These are phyloP conservation scores for Ophion slaviceki DNA, from an alignment of 2,888 invertebrate species.

Conservation along the genomic window DNA sequence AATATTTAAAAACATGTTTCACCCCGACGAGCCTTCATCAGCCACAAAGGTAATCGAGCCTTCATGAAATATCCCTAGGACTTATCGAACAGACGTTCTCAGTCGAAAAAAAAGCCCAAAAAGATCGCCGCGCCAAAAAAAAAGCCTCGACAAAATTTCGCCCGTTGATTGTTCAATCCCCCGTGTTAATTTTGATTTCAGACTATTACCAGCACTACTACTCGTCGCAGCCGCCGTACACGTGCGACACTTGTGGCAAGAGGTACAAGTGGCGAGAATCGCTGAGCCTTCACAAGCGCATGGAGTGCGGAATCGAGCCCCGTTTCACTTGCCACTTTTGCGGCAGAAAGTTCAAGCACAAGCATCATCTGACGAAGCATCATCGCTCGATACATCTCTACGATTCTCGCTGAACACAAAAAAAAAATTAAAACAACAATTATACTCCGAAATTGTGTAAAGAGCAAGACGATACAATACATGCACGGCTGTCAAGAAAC, in stretches of 20 bases:
- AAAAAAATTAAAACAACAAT: not conserved
- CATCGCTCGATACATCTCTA: slow-evolving; percentile 69
- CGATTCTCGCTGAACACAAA: slow-evolving; percentile 48
- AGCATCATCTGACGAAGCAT: slow-evolving; percentile 78
- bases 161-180: slow-evolving; percentile 30
- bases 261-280: slow-evolving; percentile 78
- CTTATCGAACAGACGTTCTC: not conserved
- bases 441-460: not conserved
- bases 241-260: slow-evolving; percentile 78
- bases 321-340: slow-evolving; percentile 79
- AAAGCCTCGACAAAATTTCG: not conserved
- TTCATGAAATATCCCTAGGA: not conserved
- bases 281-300: slow-evolving; percentile 75
- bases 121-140: not conserved
- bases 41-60: not conserved
- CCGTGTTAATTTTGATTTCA: slow-evolving; percentile 65
- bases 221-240: slow-evolving; percentile 46
- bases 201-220: slow-evolving; percentile 55
- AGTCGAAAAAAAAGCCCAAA: slow-evolving; percentile 11
- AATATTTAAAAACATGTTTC: not conserved
- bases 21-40: not conserved
- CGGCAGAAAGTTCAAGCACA: slow-evolving; percentile 78
- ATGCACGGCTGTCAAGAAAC: not conserved
- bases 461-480: not conserved
- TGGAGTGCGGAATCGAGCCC: slow-evolving; percentile 80